phyloP scores from a whole-genome alignment of 2,113 vertebrate species.

The Paradoxurus hermaphroditus region DNA sequence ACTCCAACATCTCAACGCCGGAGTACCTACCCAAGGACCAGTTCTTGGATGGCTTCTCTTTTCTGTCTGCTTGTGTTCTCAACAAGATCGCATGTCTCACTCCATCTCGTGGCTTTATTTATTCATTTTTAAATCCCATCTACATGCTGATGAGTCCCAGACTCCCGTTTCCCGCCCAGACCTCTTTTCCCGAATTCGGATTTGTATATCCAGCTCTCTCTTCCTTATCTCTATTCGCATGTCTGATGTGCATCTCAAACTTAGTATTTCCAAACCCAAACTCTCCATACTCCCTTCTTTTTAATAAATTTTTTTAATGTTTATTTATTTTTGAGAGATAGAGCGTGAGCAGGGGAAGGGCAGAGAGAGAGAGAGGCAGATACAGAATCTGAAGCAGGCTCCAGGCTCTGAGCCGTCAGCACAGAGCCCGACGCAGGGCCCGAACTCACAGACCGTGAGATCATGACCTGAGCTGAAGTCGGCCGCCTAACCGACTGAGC shows the following conservation, averaged over 20 bases:
- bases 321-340: too few species aligned
- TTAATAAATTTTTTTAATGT: too few species aligned
- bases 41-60: background rate
- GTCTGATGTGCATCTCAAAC: background rate
- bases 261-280: background rate
- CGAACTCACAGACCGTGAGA: too few species aligned
- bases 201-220: background rate
- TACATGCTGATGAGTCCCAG: background rate
- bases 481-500: too few species aligned
- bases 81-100: background rate
- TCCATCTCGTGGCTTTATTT: background rate
- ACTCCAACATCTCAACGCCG: background rate
- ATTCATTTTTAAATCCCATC: background rate
- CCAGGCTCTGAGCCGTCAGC: too few species aligned
- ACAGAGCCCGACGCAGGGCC: too few species aligned
- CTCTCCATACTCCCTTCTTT: background rate
- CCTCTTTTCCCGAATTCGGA: background rate
- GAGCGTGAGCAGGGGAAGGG: too few species aligned
- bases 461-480: too few species aligned
- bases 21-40: background rate
- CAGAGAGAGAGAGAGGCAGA: too few species aligned
- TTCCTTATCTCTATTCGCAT: background rate
- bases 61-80: background rate
- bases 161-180: background rate
- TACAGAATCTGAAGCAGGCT: too few species aligned